These are phyloP conservation scores for Drosophila sucinea DNA, from an alignment of 1,140 invertebrate genomes.

Conservation along the genomic window DNA sequence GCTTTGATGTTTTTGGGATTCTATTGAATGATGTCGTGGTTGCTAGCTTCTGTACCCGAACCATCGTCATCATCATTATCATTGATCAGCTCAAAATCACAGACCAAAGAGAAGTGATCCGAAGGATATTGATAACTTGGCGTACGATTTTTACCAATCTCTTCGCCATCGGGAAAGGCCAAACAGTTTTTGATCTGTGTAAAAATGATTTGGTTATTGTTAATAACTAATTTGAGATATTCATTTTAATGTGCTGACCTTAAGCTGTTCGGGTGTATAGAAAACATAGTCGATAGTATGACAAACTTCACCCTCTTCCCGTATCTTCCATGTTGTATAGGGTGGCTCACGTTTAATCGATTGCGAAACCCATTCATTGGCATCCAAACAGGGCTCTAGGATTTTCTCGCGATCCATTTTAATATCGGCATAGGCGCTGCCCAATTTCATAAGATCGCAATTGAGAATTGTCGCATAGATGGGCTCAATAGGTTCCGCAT, in stretches of 20 bases:
- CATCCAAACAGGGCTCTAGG: slow-evolving; percentile 29
- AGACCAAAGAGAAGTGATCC: slow-evolving; percentile 91
- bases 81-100: slow-evolving; percentile 85
- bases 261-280: slow-evolving; percentile 85
- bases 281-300: slow-evolving; percentile 93
- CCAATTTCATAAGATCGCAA: slow-evolving; percentile 82
- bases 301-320: slow-evolving; percentile 88
- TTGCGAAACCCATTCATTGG: slow-evolving; percentile 51
- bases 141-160: slow-evolving; percentile 88
- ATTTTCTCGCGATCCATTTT: slow-evolving; percentile 51
- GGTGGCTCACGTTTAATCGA: slow-evolving; percentile 86
- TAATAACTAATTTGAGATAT: neutral
- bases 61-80: slow-evolving; percentile 23
- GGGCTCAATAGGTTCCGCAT: slow-evolving; percentile 90
- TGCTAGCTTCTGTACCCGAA: slow-evolving; percentile 20
- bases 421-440: slow-evolving; percentile 84
- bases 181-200: slow-evolving; percentile 85
- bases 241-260: slow-evolving; percentile 46
- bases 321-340: slow-evolving; percentile 92
- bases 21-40: slow-evolving; percentile 53
- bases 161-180: slow-evolving; percentile 87
- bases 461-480: slow-evolving; percentile 87
- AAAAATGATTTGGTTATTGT: neutral
- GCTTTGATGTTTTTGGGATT: neutral
- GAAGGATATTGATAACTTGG: slow-evolving; percentile 90